Conservation (phyloP, 2,888 invertebrate genomes). For the Cistogaster globosa region DNA sequence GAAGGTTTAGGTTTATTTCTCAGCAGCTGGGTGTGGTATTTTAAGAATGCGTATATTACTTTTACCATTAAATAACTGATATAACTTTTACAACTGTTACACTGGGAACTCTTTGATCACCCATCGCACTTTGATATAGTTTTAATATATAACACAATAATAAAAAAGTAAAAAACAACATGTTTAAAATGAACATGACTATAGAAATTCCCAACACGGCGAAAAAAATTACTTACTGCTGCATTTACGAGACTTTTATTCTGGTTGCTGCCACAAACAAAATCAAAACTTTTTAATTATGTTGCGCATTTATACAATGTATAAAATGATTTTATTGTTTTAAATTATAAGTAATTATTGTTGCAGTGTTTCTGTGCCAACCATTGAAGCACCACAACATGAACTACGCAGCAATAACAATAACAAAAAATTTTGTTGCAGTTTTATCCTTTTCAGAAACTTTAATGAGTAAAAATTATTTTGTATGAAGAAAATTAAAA, state of each 20-base stretch:
- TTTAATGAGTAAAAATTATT: background rate
- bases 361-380: slow-evolving; percentile 12
- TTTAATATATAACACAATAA: slow-evolving; percentile 5
- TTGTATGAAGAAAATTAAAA: background rate
- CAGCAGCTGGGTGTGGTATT: no score
- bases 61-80: no score
- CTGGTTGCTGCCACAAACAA: slow-evolving; percentile 1
- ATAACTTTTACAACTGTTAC: background rate
- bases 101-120: no score
- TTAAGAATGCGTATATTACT: no score
- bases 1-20: no score
- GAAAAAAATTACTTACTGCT: slow-evolving; percentile 3
- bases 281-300: slow-evolving; percentile 66
- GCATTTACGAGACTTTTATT: background rate
- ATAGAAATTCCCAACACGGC: slow-evolving; percentile 13
- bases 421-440: background rate
- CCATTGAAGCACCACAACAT: background rate
- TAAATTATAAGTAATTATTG: slow-evolving; percentile 59
- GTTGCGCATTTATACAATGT: slow-evolving; percentile 54
- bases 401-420: background rate
- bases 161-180: slow-evolving; percentile 53
- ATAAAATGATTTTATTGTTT: slow-evolving; percentile 67
- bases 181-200: slow-evolving; percentile 39
- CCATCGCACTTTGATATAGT: background rate
- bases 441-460: background rate